phyloP scores from a whole-genome alignment of 2,888 invertebrate species.

The Andrena fulva region DNA sequence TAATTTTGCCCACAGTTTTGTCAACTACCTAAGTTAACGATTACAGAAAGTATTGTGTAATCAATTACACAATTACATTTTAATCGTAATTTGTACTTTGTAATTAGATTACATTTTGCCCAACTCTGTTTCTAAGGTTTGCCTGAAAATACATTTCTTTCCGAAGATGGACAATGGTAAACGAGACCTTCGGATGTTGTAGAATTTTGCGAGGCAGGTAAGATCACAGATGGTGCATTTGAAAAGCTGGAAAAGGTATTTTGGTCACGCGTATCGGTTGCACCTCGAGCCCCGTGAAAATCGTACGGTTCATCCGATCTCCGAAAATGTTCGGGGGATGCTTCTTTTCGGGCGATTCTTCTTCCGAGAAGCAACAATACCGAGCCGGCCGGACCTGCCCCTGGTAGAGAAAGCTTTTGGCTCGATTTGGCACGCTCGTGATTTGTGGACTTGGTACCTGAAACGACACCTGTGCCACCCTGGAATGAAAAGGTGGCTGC shows the following conservation, averaged over 20 bases:
- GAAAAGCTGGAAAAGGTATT: slow-evolving; percentile 8
- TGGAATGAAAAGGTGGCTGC: background rate
- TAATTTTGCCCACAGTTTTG: too few relatives aligned
- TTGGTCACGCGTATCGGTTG: slow-evolving; percentile 46
- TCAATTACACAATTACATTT: too few relatives aligned
- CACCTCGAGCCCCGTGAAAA: slow-evolving; percentile 16
- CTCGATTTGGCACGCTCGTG: slow-evolving; percentile 31
- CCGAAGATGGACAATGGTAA: too few relatives aligned
- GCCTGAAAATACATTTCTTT: too few relatives aligned
- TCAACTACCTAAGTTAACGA: too few relatives aligned
- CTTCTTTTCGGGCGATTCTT: background rate
- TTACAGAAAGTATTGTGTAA: too few relatives aligned
- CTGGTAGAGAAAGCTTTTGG: slow-evolving; percentile 5
- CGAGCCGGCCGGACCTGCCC: background rate
- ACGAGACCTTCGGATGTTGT: background rate
- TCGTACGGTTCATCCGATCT: background rate
- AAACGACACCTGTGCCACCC: slow-evolving; percentile 25
- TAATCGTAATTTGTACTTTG: too few relatives aligned
- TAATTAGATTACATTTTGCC: too few relatives aligned
- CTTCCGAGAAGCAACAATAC: slow-evolving; percentile 18
- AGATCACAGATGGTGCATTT: background rate
- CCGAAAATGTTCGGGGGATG: slow-evolving; percentile 19
- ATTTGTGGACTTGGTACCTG: slow-evolving; percentile 39
- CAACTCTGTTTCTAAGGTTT: too few relatives aligned
- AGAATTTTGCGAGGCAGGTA: background rate